Conservation (phyloP, 1,140 invertebrate species). For the Meloidogyne hapla region DNA sequence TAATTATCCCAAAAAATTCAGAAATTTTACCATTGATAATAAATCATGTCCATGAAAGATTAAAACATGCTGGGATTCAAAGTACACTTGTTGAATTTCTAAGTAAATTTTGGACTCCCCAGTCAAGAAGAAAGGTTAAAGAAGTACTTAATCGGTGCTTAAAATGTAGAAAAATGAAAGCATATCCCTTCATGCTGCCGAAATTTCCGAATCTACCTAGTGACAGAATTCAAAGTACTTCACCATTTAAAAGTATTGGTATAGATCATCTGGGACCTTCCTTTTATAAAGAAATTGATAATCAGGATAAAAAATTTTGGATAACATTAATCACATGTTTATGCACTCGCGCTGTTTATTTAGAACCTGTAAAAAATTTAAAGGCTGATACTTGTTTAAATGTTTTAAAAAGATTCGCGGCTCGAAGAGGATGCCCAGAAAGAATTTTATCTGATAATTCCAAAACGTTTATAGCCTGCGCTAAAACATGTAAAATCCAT, state of each 20-base stretch:
- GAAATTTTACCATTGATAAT: slow-evolving; percentile 12
- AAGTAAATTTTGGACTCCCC: slow-evolving; percentile 19
- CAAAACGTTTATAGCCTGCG: slow-evolving; percentile 19
- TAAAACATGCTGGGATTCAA: slow-evolving; percentile 18
- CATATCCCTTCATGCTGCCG: slow-evolving; percentile 15
- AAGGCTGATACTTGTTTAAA: slow-evolving; percentile 22
- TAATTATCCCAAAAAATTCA: slow-evolving; percentile 2
- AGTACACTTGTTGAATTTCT: slow-evolving; percentile 20
- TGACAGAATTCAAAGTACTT: neutral
- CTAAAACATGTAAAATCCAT: neutral
- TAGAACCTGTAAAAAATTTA: slow-evolving; percentile 22
- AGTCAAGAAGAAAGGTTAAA: slow-evolving; percentile 7
- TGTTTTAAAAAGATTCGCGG: slow-evolving; percentile 22
- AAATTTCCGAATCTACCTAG: slow-evolving; percentile 13
- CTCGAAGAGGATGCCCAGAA: slow-evolving; percentile 19
- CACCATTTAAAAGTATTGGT: slow-evolving; percentile 23
- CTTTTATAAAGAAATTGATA: neutral
- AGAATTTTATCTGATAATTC: slow-evolving; percentile 28
- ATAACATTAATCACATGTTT: slow-evolving; percentile 24
- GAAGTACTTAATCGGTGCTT: slow-evolving; percentile 12
- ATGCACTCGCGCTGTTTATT: slow-evolving; percentile 28
- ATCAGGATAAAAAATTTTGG: slow-evolving; percentile 9
- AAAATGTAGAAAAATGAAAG: slow-evolving; percentile 12
- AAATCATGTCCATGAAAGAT: slow-evolving; percentile 4
- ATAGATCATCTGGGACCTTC: slow-evolving; percentile 27